These are phyloP conservation scores for Ganaspis brasiliensis DNA, from an alignment of 2,888 invertebrate genomes.

Conservation along the genomic window DNA sequence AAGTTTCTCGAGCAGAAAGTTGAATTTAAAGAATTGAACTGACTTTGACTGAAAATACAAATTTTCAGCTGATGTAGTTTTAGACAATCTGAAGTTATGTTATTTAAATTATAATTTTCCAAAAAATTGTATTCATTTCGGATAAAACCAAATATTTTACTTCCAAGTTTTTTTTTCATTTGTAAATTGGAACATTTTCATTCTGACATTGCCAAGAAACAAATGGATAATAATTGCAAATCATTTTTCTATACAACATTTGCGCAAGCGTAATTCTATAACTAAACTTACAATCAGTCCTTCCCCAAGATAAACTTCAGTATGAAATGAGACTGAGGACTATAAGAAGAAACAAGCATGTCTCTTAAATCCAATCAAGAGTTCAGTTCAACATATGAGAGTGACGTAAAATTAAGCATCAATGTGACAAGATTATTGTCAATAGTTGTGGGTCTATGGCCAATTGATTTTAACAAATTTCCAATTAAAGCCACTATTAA, in stretches of 20 bases:
- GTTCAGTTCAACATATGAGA: background rate
- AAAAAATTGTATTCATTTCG: no score
- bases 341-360: background rate
- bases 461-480: background rate
- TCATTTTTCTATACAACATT: background rate
- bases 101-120: no score
- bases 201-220: background rate
- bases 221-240: background rate
- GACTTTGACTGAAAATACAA: no score
- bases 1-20: no score
- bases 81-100: no score
- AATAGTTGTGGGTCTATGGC: background rate
- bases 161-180: no score
- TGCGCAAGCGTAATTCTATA: background rate
- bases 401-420: background rate
- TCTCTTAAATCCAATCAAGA: background rate
- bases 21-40: no score
- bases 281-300: background rate
- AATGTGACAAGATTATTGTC: background rate
- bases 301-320: background rate
- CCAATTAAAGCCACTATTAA: background rate
- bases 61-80: no score
- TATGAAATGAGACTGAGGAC: background rate
- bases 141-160: no score
- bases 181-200: no score